These are phyloP conservation scores for Anoncus sp. DNA, from an alignment of 2,888 invertebrate genomes.

Conservation along the genomic window DNA sequence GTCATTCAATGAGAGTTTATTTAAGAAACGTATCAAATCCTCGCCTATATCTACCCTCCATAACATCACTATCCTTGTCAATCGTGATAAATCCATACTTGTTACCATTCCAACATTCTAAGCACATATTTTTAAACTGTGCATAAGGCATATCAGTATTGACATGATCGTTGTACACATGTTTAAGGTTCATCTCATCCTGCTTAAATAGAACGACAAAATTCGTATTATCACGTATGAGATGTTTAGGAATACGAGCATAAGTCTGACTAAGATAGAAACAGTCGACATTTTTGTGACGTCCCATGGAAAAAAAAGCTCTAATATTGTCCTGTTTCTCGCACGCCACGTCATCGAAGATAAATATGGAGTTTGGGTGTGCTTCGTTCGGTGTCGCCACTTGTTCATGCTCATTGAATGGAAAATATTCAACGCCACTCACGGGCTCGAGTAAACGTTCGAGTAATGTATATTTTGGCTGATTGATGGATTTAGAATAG, in stretches of 20 bases:
- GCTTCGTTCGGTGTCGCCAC: neutral
- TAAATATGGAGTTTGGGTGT: slow-evolving; percentile 70
- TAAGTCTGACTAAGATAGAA: slow-evolving; percentile 11
- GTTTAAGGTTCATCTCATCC: no score
- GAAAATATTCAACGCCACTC: neutral
- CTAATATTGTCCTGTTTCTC: slow-evolving; percentile 69
- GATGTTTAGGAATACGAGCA: neutral
- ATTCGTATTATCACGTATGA: neutral
- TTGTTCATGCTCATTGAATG: neutral
- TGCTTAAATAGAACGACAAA: neutral
- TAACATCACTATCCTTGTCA: no score
- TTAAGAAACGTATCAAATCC: no score
- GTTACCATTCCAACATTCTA: no score
- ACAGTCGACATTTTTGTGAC: slow-evolving; percentile 64
- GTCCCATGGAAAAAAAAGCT: slow-evolving; percentile 67
- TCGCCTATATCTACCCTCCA: no score
- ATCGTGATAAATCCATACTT: no score
- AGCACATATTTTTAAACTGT: no score
- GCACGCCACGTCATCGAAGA: slow-evolving; percentile 68
- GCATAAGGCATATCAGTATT: no score
- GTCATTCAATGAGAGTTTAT: no score
- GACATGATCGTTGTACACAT: no score
- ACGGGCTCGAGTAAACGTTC: neutral
- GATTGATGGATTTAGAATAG: neutral
- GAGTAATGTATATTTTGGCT: slow-evolving; percentile 1